Percentiles rank a stretch among this genome's conserved stretches.
These are phyloP conservation scores for Apis dorsata DNA, from an alignment of 1,140 invertebrate species.

Conservation along the genomic window DNA sequence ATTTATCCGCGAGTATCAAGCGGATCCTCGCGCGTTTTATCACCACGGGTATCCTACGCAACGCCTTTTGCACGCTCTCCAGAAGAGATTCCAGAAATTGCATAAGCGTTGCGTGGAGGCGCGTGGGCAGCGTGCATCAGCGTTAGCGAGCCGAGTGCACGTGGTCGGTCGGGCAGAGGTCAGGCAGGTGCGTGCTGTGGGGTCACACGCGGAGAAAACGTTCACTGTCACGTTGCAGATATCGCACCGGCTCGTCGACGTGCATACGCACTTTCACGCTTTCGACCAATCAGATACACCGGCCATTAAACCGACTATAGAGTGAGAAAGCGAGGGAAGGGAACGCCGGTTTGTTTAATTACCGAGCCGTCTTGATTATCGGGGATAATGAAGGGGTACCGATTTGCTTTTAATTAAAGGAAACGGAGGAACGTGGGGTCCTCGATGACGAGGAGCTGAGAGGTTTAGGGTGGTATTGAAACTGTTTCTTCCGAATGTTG, in stretches of 20 bases:
- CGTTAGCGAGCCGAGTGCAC: conserved; percentile 28
- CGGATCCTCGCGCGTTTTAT: conserved; percentile 35
- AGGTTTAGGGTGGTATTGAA: background rate
- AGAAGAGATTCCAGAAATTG: conserved; percentile 61
- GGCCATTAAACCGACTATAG: background rate
- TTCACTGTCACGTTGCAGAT: conserved; percentile 65
- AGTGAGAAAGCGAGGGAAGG: background rate
- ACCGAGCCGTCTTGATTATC: background rate
- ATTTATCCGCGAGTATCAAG: background rate
- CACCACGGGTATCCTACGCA: conserved; percentile 1
- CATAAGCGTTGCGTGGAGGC: conserved; percentile 62
- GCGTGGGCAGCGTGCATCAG: conserved; percentile 68
- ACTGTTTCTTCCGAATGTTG: too few relatives aligned
- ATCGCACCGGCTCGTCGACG: conserved; percentile 53
- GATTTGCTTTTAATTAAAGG: conserved; percentile 29
- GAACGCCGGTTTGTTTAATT: conserved; percentile 27
- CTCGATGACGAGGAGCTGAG: background rate
- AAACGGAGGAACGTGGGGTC: background rate
- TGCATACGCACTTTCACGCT: conserved; percentile 60
- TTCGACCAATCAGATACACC: background rate
- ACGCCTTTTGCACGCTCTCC: conserved; percentile 46
- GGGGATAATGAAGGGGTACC: background rate
- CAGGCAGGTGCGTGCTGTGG: conserved; percentile 73
- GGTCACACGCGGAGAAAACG: conserved; percentile 66
- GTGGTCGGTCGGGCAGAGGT: conserved; percentile 63